Base-by-base conservation (phyloP, 1,140 invertebrate species). In the Platyscapa corneri region DNA sequence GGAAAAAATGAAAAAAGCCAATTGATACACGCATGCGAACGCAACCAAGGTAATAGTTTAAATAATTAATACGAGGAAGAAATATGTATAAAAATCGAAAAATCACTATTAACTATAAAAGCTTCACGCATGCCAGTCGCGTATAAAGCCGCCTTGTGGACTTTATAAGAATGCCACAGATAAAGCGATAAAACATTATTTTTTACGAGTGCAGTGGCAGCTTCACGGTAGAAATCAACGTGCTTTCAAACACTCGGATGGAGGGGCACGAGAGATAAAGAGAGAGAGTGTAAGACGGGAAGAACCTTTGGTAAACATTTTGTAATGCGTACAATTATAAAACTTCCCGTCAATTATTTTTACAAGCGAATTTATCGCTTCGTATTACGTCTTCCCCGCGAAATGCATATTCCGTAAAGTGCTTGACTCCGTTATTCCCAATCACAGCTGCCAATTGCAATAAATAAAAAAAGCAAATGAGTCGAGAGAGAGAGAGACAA, bases 271-370 rank as follows among this genome's bases (percentile, higher is more conserved):
- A n/a, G 20, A 42, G 20, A 37, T 34, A 74, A 8, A 20, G 70
- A 74, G 30, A 65, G 64, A 70, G 27, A 74, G 70, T 37, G 37
- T 6, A 16, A 16, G 7, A 37, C 32, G 3, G 34, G 20, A 20
- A 42, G 20, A 56, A 30, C 30, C 65, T 46, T 82, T 39, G 67
- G 49, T 82, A 82, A 82, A 82, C 27, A n/a, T 82, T 30, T 74
- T 39, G n/a, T 72, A 53, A 37, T 18, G n/a, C n/a, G 56, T 56
- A 30, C 20, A 42, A 83, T 34, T 75, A 75, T 75, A 83, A 75
- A 83, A 49, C 72, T 83, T 34, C 30, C 65, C 56, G n/a, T 77
- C 53, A 65, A 83, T 83, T 83, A 83, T 83, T 74, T 82, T 77
- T 27, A 46, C 18, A 46, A 56, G 32, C 30, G 30, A 67, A 84